Evolutionary conservation across 2,888 invertebrate genomes (phyloP).

Genomic region (Brachylomia viminalis): DNA sequence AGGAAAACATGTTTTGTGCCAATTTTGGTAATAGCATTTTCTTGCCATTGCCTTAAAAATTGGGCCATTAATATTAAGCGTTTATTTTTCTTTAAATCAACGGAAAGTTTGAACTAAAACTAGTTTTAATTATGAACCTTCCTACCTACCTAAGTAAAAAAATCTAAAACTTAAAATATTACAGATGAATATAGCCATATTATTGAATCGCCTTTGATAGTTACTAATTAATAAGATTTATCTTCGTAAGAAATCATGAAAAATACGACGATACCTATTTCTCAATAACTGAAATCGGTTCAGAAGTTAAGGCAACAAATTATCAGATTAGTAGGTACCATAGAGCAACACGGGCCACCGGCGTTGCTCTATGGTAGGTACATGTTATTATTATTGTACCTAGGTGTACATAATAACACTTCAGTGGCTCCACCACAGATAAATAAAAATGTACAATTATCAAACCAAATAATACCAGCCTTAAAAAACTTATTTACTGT

Average conservation of each 20-base stretch:
- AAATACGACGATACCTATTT: background rate
- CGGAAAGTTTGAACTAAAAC: background rate
- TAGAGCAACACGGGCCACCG: too few relatives aligned
- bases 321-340: background rate
- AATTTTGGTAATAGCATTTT: constrained; percentile 35
- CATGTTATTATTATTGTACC: too few relatives aligned
- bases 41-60: constrained; percentile 15
- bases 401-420: constrained; percentile 10
- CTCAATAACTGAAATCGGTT: background rate
- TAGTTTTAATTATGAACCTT: background rate
- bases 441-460: constrained; percentile 19
- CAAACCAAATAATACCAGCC: constrained; percentile 25
- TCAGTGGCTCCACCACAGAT: background rate
- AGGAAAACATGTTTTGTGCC: constrained; percentile 48
- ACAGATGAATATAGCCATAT: background rate
- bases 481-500: constrained; percentile 18
- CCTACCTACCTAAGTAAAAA: background rate
- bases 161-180: background rate
- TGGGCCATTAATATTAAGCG: constrained; percentile 17
- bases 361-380: too few relatives aligned
- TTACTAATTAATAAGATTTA: too few relatives aligned
- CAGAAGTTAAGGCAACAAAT: background rate
- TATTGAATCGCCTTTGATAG: background rate
- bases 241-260: background rate
- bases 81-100: background rate